These are phyloP conservation scores for Gymnogyps californianus DNA, from an alignment of 2,113 vertebrate species.

Conservation along the genomic window DNA sequence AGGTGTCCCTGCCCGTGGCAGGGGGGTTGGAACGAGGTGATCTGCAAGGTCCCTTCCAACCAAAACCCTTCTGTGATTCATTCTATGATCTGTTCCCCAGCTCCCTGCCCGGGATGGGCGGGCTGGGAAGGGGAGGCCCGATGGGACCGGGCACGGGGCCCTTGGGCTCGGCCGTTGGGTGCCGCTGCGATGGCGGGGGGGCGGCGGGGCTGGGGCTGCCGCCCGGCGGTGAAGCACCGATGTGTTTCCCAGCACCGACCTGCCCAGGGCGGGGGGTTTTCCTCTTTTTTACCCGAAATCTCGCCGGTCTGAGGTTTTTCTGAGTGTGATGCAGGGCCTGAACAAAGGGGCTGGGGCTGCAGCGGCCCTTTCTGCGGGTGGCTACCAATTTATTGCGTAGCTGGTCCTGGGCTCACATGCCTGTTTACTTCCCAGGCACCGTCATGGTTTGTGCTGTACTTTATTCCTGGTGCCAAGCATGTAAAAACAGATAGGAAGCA, in stretches of 20 bases:
- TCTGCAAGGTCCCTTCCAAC: too few relatives aligned
- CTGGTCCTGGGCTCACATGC: not conserved
- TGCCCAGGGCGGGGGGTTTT: too few relatives aligned
- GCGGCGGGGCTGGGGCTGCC: too few relatives aligned
- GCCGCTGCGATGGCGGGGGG: too few relatives aligned
- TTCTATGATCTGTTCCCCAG: not conserved
- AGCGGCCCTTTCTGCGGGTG: rapidly evolving
- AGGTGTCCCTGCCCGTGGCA: too few relatives aligned
- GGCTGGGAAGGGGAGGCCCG: not conserved
- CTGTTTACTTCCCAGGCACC: not conserved
- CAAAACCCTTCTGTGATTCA: too few relatives aligned
- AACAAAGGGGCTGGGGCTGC: not conserved
- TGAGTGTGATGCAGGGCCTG: rapidly evolving
- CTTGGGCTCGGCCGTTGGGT: too few relatives aligned
- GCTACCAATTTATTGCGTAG: not conserved
- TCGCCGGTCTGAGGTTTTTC: not conserved
- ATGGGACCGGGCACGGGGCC: not conserved
- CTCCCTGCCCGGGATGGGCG: not conserved
- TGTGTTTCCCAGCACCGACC: too few relatives aligned
- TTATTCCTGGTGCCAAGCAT: not conserved
- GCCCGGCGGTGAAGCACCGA: too few relatives aligned
- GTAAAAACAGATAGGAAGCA: not conserved
- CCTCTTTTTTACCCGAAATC: not conserved
- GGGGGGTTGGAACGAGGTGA: too few relatives aligned
- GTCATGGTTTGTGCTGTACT: not conserved